Evolutionary conservation across 2,888 invertebrate genomes (phyloP).

Genomic region (Torymus tubicola): DNA sequence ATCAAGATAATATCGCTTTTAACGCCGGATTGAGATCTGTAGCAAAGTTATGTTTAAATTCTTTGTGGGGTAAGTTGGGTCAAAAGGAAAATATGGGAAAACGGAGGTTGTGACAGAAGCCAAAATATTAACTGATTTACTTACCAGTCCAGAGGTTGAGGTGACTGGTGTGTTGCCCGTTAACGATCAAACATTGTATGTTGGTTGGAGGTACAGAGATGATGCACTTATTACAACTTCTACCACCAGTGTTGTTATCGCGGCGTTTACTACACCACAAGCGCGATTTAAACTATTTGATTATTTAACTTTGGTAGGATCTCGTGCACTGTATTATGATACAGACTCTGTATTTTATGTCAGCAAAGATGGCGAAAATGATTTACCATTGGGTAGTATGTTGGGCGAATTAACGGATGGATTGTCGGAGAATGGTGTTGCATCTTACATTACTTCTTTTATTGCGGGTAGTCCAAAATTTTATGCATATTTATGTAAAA

Average conservation of each 20-base stretch:
- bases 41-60: too few species aligned
- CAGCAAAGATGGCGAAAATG: too few species aligned
- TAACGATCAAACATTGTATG: conserved; percentile 29
- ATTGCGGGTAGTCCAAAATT: conserved; percentile 43
- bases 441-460: conserved; percentile 35
- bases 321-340: conserved; percentile 35
- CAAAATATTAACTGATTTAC: conserved; percentile 11
- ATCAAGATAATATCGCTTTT: conserved; percentile 16
- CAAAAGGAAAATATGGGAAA: conserved; percentile 29
- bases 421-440: background rate
- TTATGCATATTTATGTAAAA: conserved; percentile 36
- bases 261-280: conserved; percentile 43
- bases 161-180: conserved; percentile 12
- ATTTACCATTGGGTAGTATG: background rate
- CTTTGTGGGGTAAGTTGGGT: conserved; percentile 52
- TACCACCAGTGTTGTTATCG: conserved; percentile 28
- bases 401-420: conserved; percentile 47
- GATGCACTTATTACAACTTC: background rate
- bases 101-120: conserved; percentile 1
- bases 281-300: conserved; percentile 54
- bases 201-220: conserved; percentile 9
- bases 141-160: background rate
- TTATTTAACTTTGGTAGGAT: conserved; percentile 65
- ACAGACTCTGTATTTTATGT: too few species aligned
- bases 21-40: conserved; percentile 49